Base-by-base conservation (phyloP, 2,113 vertebrate genomes). In the Sphaerodactylus townsendi region DNA sequence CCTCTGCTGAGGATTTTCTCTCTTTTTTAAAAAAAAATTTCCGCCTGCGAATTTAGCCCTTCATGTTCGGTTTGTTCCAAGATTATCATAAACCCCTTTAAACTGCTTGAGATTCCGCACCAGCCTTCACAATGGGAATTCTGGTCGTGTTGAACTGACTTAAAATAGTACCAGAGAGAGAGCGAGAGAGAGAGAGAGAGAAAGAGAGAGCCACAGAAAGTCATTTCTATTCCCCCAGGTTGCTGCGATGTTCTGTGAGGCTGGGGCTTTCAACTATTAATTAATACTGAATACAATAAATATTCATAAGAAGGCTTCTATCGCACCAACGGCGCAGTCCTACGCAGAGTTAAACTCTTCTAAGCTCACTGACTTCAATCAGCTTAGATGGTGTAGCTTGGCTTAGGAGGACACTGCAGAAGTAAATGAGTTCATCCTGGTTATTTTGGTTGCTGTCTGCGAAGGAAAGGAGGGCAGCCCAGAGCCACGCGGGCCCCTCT, bases 281-380 rank as follows among this genome's bases (percentile, higher is more conserved):
- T 82, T 92, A 90, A 91, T 82, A 39, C 2, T 19, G 44, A 90
- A 46, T 50, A 35, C 83, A 83, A 93, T 92, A 90, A 91, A 91
- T 93, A 93, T 94, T 91, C 92, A 93, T 92, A 72, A 23, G 77
- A 81, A 85, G 68, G 89, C 85, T 91, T 92, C 82, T 0, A 46
- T 33, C 21, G 3, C 46, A 79, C 84, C 87, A 89, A 62, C 59
- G 28, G 25, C 28, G 59, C 23, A 62, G 28, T 62, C 59, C 59
- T 28, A 10, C 2, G 59, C 59, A 62, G 59, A 62, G 59, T 62
- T 62, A 7, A 25, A 28, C 59, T 6, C 5, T 62, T 62, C 59
- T 28, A 8, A 62, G 59, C 23, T 21, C 59, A 28, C 59, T 62
- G 23, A 28, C 59, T 62, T 25, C 25, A 62, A 28, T 9, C 2